Percentiles rank a stretch among this genome's conserved stretches.
These are phyloP conservation scores for Cylindroiulus punctatus DNA, from an alignment of 2,888 invertebrate species.

Conservation along the genomic window DNA sequence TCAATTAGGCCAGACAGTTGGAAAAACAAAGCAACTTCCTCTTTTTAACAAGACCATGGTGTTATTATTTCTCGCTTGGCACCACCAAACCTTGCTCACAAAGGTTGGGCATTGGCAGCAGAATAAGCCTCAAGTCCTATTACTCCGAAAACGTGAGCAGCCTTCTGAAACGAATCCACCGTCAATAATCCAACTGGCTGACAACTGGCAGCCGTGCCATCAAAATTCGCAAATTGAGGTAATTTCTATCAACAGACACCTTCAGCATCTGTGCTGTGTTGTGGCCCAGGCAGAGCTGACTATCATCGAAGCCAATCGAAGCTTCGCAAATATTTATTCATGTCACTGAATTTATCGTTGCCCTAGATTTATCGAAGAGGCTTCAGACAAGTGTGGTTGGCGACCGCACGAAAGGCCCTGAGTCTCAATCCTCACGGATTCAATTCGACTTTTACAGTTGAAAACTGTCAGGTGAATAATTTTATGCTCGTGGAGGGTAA, in stretches of 20 bases:
- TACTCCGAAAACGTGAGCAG: background rate
- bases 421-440: no score
- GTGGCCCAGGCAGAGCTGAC: background rate
- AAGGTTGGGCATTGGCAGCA: background rate
- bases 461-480: no score
- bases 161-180: background rate
- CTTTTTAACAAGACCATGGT: background rate
- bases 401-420: no score
- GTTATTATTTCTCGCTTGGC: slow-evolving; percentile 21
- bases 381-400: background rate
- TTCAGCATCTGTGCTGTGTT: background rate
- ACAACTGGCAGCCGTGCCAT: slow-evolving; percentile 20
- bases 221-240: slow-evolving; percentile 34
- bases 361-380: background rate
- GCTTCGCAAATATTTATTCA: slow-evolving; percentile 15
- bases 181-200: background rate
- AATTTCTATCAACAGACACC: slow-evolving; percentile 19
- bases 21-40: slow-evolving; percentile 15
- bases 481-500: no score
- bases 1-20: slow-evolving; percentile 28
- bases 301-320: background rate
- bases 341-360: background rate
- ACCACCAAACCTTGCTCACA: background rate
- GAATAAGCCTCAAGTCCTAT: background rate
- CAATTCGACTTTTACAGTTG: no score